phyloP scores from a whole-genome alignment of 2,113 vertebrate genomes.

The Taurulus bubalis region DNA sequence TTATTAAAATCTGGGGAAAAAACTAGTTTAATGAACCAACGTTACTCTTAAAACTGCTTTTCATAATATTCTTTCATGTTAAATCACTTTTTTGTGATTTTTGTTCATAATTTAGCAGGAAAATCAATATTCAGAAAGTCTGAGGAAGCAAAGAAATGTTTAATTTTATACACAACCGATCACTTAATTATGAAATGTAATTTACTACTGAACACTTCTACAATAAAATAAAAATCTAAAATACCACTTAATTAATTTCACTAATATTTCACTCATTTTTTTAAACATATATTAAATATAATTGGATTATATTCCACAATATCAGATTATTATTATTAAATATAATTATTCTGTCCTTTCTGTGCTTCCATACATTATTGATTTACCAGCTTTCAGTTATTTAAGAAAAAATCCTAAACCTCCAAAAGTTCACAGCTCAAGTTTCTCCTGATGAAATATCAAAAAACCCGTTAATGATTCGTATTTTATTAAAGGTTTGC shows the following conservation, averaged over 20 bases:
- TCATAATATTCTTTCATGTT: neutral
- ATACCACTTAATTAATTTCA: neutral
- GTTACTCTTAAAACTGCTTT: neutral
- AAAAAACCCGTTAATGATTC: conserved; percentile 29
- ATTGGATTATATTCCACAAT: neutral
- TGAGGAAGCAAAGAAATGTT: neutral
- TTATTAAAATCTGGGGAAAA: neutral
- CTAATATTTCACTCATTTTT: conserved; percentile 1
- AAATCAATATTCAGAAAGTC: neutral
- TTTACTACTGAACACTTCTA: neutral
- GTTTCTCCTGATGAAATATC: conserved; percentile 34
- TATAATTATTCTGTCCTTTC: neutral
- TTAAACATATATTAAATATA: no score
- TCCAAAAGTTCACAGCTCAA: neutral
- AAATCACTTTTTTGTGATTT: neutral
- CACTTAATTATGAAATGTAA: neutral
- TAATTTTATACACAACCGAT: neutral
- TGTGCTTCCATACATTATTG: neutral
- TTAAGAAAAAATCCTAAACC: neutral
- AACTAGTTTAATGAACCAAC: neutral
- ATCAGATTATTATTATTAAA: neutral
- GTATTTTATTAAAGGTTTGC: neutral
- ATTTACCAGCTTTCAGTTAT: neutral
- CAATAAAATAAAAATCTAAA: no score
- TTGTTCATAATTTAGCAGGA: neutral